Evolutionary conservation across 2,888 invertebrate genomes (phyloP), one percentile per base, ranked within the genome.

Genomic region (Phania funesta): DNA sequence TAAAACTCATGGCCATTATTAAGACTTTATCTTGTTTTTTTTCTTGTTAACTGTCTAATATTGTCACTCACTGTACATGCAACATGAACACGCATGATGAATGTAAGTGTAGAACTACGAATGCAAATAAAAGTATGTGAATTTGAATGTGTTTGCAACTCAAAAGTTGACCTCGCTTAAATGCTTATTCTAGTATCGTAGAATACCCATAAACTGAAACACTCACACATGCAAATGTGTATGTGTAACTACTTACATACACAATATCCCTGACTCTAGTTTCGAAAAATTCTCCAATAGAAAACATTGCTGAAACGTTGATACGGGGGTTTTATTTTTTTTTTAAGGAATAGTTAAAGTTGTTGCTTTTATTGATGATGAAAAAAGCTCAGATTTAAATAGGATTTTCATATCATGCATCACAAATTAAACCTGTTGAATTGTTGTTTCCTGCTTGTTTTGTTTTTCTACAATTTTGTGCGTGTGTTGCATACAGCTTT

Each of bases 401-500:
- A 20, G 41, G 64, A 64, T 78, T 78, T 67, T 56, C 24, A 58
- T 48, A 64, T 48, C 78, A 71, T 41, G 18, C 38, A 56, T 65
- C 71, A 71, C 29, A 78, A 56, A 65, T 56, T 67, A 58, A 76
- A 67, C 67, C 50, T 67, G 67, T 67, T 76, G 75, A 58, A 24
- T 41, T 67, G 41, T n/a, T 56, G 16, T 13, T 38, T 32, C 18
- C 24, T 16, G 24, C 22, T 41, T 41, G 16, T 26, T 6, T 32
- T 16, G 11, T 26, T 18, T 41, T 13, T 44, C 8, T 1, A 22
- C 16, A 29, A 32, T 44, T 62, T 41, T 32, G 6, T 9, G 13
- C 11, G 22, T 18, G 1, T 24, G 3, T 50, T 29, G 26, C 9
- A 11, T 18, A 9, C 1, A 26, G 11, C 3, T 7, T 20, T 50